Evolutionary conservation across 2,113 vertebrate species (phyloP), one percentile per base, ranked within the genome.

Genomic region (Anolis carolinensis): DNA sequence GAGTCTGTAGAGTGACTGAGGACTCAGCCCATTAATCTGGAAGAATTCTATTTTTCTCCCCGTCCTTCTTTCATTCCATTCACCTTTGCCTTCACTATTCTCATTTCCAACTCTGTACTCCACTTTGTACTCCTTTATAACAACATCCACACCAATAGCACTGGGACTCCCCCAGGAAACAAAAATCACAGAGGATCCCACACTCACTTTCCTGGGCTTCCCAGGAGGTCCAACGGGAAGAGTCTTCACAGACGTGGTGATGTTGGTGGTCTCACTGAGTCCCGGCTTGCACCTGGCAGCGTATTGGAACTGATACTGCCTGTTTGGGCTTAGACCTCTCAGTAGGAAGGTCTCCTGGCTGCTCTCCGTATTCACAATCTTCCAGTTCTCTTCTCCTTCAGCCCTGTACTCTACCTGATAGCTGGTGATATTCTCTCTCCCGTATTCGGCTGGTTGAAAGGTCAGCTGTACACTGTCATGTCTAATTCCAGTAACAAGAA

Each of bases 221-320:
- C 36, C 59, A 4, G 90, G 88, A 1, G 88, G 74, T 30, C 82
- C 52, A 34, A 68, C 80, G 5, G 88, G 73, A 70, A 85, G 88
- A 0, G 83, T 91, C 55, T 74, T 55, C 2, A 59, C 70, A 1
- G 55, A 1, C 25, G 4, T 0, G 5, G 34, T 85, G n/a, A 52
- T 8, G 0, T 73, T 55, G 25, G 84, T 89, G 77, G 5, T 65
- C n/a, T 30, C 39, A 9, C 90, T 79, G 16, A n/a, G 9, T 5
- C 79, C 72, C 27, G 78, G 63, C 11, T 74, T 72, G 65, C 73
- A 81, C 86, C 50, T 34, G 0, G 65, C 73, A 1, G 82, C 32
- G 5, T 76, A 86, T 3, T 82, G 34, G 55, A 90, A 82, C n/a
- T 72, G 48, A 63, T 90, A 90, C 2, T 77, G 1, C 4, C 78